A percentile compares a stretch with the other conserved stretches of the same genome.
Conservation (phyloP, 1,140 invertebrate species). For the Drosophila orosa region DNA sequence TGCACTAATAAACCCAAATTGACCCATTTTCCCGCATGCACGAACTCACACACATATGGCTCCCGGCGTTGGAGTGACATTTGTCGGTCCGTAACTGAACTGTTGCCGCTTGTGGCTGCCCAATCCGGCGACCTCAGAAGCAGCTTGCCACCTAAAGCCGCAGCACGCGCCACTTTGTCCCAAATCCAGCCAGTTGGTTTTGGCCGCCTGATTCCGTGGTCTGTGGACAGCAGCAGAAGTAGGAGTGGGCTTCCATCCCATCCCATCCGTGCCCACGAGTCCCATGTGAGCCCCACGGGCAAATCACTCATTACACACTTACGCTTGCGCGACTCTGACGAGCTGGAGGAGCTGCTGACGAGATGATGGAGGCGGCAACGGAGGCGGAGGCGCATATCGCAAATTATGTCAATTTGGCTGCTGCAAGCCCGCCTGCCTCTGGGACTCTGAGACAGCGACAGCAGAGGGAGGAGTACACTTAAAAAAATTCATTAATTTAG, state of each 20-base stretch:
- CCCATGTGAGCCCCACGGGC: constrained; percentile 67
- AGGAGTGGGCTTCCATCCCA: not conserved
- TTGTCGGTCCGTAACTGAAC: constrained; percentile 68
- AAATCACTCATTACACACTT: constrained; percentile 82
- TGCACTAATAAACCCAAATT: constrained; percentile 45
- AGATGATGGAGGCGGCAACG: constrained; percentile 18
- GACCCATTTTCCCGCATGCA: constrained; percentile 40
- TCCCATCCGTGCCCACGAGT: constrained; percentile 14
- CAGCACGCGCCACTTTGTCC: constrained; percentile 75
- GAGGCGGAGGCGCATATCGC: constrained; percentile 56
- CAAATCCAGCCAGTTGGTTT: constrained; percentile 73
- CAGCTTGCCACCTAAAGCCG: constrained; percentile 75
- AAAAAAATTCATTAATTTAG: not conserved
- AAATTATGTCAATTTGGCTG: constrained; percentile 82
- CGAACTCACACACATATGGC: constrained; percentile 19
- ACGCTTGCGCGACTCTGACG: constrained; percentile 62
- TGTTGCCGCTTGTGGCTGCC: constrained; percentile 57
- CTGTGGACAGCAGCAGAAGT: not conserved
- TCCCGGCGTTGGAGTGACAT: constrained; percentile 46
- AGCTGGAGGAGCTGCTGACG: constrained; percentile 24
- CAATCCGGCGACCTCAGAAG: constrained; percentile 66
- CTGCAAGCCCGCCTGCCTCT: constrained; percentile 45
- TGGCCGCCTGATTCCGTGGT: constrained; percentile 59
- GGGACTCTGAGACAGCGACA: constrained; percentile 43
- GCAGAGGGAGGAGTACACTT: constrained; percentile 1